Percentiles rank a stretch among this genome's conserved stretches.
These are phyloP conservation scores for Myotis planiceps DNA, from an alignment of 2,797 vertebrate species.

Conservation along the genomic window DNA sequence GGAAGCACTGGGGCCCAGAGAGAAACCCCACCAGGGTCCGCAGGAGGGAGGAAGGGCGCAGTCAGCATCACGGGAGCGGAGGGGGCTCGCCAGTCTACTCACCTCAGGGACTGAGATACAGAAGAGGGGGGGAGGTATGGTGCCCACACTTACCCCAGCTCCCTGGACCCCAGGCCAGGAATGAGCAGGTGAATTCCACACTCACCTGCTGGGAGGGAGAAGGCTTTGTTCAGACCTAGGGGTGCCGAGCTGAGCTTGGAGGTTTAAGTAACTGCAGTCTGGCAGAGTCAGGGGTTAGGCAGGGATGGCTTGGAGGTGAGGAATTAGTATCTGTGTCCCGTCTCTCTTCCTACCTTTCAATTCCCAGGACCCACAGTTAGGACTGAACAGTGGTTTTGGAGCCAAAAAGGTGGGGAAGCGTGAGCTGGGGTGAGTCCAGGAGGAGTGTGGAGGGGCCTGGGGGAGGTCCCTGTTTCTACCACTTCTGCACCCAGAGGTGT, in stretches of 20 bases:
- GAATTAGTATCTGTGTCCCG: rapidly evolving
- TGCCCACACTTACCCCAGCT: background rate
- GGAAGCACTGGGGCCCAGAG: background rate
- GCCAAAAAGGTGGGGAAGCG: background rate
- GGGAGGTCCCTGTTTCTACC: too few species aligned
- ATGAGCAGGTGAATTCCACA: background rate
- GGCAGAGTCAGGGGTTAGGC: rapidly evolving
- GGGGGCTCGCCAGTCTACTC: too few species aligned
- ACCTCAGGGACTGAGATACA: rapidly evolving
- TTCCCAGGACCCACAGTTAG: background rate
- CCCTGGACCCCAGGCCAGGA: background rate
- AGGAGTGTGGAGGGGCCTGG: background rate
- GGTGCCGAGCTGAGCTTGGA: rapidly evolving
- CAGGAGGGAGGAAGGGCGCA: background rate
- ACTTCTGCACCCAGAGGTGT: background rate
- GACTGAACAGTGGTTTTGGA: background rate
- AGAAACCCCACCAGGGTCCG: background rate
- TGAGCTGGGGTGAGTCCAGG: rapidly evolving
- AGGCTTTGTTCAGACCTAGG: background rate
- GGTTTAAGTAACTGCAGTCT: too few species aligned
- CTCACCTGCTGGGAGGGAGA: too few species aligned
- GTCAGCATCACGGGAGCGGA: too few species aligned
- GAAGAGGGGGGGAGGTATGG: too few species aligned
- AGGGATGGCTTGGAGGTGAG: too few species aligned
- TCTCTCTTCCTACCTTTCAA: background rate